Conservation (phyloP, 2,113 vertebrate genomes). For the Sitta europaea region DNA sequence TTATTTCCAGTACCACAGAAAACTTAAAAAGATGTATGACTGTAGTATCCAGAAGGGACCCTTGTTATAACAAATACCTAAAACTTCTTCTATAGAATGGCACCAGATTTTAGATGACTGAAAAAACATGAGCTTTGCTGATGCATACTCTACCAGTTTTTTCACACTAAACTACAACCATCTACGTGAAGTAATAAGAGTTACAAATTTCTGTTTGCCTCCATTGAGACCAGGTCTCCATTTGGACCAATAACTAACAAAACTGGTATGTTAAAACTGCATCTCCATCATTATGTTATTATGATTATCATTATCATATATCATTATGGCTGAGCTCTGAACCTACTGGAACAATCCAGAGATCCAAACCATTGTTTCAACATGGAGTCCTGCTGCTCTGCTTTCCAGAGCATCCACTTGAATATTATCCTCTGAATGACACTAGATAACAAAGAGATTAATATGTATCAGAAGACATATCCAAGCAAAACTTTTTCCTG, state of each 20-base stretch:
- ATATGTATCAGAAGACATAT: not conserved
- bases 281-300: not conserved
- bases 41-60: not conserved
- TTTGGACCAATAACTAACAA: not conserved
- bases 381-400: not conserved
- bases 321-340: not conserved
- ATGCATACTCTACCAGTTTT: not conserved
- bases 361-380: not conserved
- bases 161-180: not conserved
- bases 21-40: not conserved
- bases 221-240: not conserved
- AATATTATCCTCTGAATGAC: not conserved
- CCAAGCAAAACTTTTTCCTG: not conserved
- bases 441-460: not conserved
- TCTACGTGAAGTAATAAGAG: not conserved
- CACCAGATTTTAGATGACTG: not conserved
- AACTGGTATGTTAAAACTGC: not conserved
- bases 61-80: not conserved
- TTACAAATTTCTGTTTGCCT: not conserved
- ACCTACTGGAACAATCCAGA: not conserved
- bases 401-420: not conserved
- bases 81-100: not conserved
- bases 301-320: too few relatives aligned
- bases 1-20: not conserved
- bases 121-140: not conserved